Base-by-base conservation (phyloP, 2,888 invertebrate species). In the Agonopterix arenella region DNA sequence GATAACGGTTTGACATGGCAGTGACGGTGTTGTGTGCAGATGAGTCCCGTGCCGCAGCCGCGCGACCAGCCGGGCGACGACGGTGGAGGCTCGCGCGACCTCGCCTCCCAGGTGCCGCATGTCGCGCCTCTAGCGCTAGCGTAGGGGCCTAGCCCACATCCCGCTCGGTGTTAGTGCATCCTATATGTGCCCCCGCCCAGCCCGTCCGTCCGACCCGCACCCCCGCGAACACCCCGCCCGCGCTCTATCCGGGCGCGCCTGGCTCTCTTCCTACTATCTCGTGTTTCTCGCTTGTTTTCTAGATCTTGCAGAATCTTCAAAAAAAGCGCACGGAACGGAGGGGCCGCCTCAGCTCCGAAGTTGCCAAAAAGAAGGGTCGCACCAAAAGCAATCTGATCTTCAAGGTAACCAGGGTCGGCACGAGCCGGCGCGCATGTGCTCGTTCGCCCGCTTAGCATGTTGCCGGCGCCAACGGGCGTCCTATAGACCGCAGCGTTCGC, bases 281-380 rank as follows among this genome's bases (percentile, higher is more conserved):
- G 93, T 93, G 93, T 93, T 94, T 94, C 93, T 93, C 93, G 93
- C 93, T 94, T 92, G 91, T 94, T 93, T 96, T 96, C 95, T 96
- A 97, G 96, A 97, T 97, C 95, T 96, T 96, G 95, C 97, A 97
- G 96, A 97, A 96, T 94, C 96, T 97, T 92, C 96, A 97, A 96
- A 96, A 97, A 96, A 97, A 97, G 94, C 96, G 96, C 94, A 96
- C 96, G 92, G 96, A 96, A 94, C 94, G 96, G 92, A 95, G 96
- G 93, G 96, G 96, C 93, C 95, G 96, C 92, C 96, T 96, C 94
- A 94, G 95, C 94, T 96, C 96, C 92, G 96, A 97, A 92, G 91
- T 93, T 92, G 90, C 92, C 92, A 94, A 95, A 93, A 94, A 96
- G 95, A 96, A 96, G 94, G 94, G 95, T 93, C 93, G 92, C 94